phyloP scores from a whole-genome alignment of 1,140 invertebrate genomes.

The Zophobas morio region DNA sequence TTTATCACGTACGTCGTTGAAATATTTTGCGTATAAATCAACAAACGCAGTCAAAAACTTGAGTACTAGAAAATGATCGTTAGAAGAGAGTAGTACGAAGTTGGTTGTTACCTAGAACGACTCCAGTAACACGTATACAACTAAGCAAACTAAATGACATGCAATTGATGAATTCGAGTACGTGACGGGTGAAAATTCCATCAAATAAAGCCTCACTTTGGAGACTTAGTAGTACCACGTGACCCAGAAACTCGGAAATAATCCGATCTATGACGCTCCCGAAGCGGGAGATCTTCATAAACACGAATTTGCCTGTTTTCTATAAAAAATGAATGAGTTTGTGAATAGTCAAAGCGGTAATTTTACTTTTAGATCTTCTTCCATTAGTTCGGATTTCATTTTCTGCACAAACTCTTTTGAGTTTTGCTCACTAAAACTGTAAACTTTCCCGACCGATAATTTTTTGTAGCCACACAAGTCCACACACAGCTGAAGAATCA shows the following conservation, averaged over 20 bases:
- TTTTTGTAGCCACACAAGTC: conserved; percentile 45
- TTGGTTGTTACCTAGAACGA: conserved; percentile 32
- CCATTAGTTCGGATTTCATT: conserved; percentile 30
- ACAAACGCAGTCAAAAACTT: conserved; percentile 44
- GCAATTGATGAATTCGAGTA: conserved; percentile 28
- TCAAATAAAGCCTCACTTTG: conserved; percentile 37
- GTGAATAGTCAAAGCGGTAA: background rate
- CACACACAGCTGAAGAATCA: conserved; percentile 41
- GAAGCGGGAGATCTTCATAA: conserved; percentile 33
- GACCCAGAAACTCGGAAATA: conserved; percentile 37
- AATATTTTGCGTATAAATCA: conserved; percentile 6
- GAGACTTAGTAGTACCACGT: conserved; percentile 18
- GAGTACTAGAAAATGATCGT: conserved; percentile 7
- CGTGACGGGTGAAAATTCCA: conserved; percentile 1
- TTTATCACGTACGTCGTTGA: background rate
- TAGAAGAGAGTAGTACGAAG: conserved; percentile 5
- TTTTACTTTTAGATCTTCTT: conserved; percentile 31
- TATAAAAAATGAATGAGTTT: conserved; percentile 21
- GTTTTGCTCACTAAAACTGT: conserved; percentile 32
- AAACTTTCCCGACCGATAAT: conserved; percentile 21
- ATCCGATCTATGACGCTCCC: conserved; percentile 1
- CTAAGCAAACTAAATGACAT: conserved; percentile 42
- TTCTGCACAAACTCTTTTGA: conserved; percentile 4
- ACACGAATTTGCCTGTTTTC: conserved; percentile 43
- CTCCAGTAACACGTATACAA: conserved; percentile 33